Evolutionary conservation across 2,113 vertebrate genomes (phyloP).

Genomic region (Nipponia nippon): DNA sequence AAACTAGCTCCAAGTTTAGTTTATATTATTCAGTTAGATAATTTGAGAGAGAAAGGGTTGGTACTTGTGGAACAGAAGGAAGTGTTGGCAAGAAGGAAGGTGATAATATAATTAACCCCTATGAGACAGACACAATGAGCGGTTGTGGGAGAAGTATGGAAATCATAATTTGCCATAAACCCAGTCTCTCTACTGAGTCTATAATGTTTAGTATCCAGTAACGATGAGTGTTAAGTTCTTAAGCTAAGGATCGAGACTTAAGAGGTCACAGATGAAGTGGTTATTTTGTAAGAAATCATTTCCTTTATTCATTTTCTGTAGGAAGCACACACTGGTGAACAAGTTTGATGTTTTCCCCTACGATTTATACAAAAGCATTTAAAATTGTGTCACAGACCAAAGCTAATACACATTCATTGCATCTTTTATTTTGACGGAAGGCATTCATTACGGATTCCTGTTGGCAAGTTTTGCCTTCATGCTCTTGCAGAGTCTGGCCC

Average conservation of each 20-base stretch:
- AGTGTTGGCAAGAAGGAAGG: neutral
- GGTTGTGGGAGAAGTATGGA: neutral
- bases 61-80: neutral
- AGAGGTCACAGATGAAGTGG: neutral
- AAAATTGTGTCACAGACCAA: neutral
- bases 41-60: neutral
- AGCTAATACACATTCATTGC: neutral
- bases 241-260: neutral
- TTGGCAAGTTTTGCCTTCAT: neutral
- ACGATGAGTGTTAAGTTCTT: neutral
- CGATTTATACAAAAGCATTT: neutral
- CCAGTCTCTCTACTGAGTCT: neutral
- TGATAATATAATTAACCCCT: neutral
- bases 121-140: neutral
- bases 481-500: neutral
- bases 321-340: neutral
- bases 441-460: accelerated
- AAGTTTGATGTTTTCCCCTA: neutral
- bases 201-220: neutral
- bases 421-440: neutral
- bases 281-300: neutral
- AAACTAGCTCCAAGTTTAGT: neutral
- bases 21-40: neutral
- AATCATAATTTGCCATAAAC: neutral
- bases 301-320: neutral